Conservation (phyloP, 2,888 invertebrate species). For the Thecophora atra region DNA sequence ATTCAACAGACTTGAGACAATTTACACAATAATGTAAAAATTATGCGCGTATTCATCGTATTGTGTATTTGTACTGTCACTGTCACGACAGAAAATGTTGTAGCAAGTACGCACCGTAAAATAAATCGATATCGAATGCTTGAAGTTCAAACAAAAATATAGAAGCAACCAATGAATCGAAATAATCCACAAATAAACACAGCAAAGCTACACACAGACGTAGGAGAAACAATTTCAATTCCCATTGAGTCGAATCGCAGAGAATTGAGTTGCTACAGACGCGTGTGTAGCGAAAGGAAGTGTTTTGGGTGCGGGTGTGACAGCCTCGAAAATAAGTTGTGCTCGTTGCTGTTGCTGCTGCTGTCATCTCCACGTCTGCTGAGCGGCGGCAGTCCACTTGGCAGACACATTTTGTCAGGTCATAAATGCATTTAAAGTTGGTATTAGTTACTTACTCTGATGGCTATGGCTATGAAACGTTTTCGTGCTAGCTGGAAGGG, state of each 20-base stretch:
- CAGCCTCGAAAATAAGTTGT: background rate
- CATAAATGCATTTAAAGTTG: slow-evolving; percentile 24
- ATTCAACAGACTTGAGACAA: background rate
- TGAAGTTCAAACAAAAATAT: background rate
- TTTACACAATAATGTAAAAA: background rate
- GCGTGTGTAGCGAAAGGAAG: background rate
- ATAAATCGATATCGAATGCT: slow-evolving; percentile 23
- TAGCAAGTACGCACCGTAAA: background rate
- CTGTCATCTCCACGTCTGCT: background rate
- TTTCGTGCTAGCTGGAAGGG: background rate
- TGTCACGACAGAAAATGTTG: background rate
- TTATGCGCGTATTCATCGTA: background rate
- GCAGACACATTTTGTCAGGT: slow-evolving; percentile 22
- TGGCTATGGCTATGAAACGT: background rate
- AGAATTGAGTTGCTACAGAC: background rate
- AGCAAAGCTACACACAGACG: background rate
- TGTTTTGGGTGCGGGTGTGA: background rate
- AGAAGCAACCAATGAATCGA: slow-evolving; percentile 6
- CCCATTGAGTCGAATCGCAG: background rate
- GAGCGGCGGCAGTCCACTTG: background rate
- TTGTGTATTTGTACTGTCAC: background rate
- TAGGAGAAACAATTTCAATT: background rate
- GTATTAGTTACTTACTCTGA: background rate
- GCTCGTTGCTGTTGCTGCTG: background rate
- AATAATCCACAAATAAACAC: slow-evolving; percentile 22